Conservation (phyloP, 2,888 invertebrate genomes). For the Ischnura elegans region DNA sequence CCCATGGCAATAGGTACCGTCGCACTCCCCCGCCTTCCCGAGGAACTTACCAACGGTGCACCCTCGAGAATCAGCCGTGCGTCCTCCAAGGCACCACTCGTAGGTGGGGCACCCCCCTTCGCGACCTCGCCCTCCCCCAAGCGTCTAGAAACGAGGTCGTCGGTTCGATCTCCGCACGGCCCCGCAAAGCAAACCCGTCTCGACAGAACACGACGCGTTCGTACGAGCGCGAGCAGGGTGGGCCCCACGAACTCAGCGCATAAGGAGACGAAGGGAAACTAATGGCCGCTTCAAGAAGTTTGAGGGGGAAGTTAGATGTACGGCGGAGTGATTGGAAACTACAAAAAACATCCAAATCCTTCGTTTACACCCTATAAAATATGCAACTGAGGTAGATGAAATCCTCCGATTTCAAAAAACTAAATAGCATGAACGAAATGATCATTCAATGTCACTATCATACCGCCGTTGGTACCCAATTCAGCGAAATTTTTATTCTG, state of each 20-base stretch:
- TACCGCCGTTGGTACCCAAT: too few species aligned
- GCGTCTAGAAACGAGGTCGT: constrained; percentile 29
- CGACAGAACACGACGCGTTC: constrained; percentile 16
- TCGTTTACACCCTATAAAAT: too few species aligned
- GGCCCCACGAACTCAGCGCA: neutral
- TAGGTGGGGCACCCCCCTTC: neutral
- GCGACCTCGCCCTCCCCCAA: neutral
- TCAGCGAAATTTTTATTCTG: too few species aligned
- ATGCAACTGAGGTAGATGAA: too few species aligned
- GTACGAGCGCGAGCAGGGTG: neutral
- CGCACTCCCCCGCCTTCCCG: neutral
- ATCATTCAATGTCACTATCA: too few species aligned
- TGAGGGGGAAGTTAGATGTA: too few species aligned
- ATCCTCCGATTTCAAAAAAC: too few species aligned
- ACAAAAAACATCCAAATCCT: too few species aligned
- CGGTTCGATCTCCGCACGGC: constrained; percentile 49
- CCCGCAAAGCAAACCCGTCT: constrained; percentile 15
- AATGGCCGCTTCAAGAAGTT: constrained; percentile 69
- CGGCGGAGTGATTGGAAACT: too few species aligned
- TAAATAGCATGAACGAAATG: too few species aligned
- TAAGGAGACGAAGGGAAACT: constrained; percentile 68
- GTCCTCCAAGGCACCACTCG: constrained; percentile 6
- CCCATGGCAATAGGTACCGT: neutral
- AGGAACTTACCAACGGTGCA: neutral
- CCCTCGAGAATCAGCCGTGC: neutral